Conservation (phyloP, 2,113 vertebrate species). For the Crocuta crocuta region DNA sequence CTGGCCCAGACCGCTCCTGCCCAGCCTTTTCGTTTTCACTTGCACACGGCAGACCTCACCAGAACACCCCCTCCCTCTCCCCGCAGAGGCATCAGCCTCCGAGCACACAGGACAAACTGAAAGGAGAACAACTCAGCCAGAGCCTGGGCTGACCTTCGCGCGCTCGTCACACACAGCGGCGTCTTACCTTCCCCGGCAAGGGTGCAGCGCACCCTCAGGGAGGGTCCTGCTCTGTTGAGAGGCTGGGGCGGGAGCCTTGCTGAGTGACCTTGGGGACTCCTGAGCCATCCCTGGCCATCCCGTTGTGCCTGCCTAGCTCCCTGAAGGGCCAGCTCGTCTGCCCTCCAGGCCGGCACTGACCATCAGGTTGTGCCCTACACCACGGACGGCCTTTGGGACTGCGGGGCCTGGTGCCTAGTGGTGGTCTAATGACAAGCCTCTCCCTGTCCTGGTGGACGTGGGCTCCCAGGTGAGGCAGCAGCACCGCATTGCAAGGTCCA, state of each 20-base stretch:
- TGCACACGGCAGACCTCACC: not conserved
- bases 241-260: not conserved
- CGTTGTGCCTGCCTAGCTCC: not conserved
- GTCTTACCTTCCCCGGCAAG: fast-evolving
- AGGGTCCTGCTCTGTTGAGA: not conserved
- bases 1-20: too few species aligned
- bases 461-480: not conserved
- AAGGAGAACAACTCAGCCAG: not conserved
- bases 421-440: not conserved
- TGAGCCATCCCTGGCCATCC: not conserved
- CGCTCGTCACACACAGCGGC: not conserved
- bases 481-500: not conserved
- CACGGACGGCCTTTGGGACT: not conserved
- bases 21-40: too few species aligned
- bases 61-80: not conserved
- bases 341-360: not conserved
- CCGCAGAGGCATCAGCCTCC: not conserved
- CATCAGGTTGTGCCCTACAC: not conserved
- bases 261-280: constrained; percentile 71
- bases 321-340: not conserved
- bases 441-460: not conserved
- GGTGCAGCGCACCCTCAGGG: not conserved
- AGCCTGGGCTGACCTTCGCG: not conserved
- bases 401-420: not conserved
- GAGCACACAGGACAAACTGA: not conserved